Conservation (phyloP, 2,113 vertebrate species). For the Scopus umbretta region DNA sequence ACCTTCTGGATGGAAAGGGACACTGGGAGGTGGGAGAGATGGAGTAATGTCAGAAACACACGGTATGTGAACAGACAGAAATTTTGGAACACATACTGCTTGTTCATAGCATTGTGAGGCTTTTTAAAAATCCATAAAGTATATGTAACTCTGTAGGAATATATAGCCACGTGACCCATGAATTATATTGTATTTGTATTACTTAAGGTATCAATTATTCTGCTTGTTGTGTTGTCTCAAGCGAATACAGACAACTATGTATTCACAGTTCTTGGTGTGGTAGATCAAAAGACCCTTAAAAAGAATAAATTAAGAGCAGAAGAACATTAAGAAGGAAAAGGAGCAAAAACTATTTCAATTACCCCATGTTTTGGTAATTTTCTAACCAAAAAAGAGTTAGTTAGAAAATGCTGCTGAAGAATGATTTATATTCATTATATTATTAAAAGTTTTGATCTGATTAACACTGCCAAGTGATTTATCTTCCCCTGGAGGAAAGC, state of each 20-base stretch:
- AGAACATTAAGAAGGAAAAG: neutral
- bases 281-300: constrained; percentile 12
- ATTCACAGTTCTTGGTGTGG: neutral
- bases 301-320: constrained; percentile 29
- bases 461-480: neutral
- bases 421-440: neutral
- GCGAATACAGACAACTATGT: neutral
- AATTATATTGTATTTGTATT: neutral
- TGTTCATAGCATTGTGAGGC: neutral
- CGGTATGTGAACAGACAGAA: constrained; percentile 56
- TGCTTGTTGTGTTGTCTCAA: constrained; percentile 2
- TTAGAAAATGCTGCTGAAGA: neutral
- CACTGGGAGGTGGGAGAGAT: constrained; percentile 80
- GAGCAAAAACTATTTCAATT: constrained; percentile 13
- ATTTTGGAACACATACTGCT: constrained; percentile 19
- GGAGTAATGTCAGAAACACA: constrained; percentile 69
- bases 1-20: constrained; percentile 90
- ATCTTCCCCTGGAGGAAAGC: neutral
- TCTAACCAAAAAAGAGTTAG: neutral
- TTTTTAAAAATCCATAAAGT: neutral
- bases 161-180: neutral
- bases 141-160: neutral
- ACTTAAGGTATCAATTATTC: constrained; percentile 12
- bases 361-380: neutral
- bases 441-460: neutral